These are phyloP conservation scores for Temnothorax nylanderi DNA, from an alignment of 1,140 invertebrate genomes.

Conservation along the genomic window DNA sequence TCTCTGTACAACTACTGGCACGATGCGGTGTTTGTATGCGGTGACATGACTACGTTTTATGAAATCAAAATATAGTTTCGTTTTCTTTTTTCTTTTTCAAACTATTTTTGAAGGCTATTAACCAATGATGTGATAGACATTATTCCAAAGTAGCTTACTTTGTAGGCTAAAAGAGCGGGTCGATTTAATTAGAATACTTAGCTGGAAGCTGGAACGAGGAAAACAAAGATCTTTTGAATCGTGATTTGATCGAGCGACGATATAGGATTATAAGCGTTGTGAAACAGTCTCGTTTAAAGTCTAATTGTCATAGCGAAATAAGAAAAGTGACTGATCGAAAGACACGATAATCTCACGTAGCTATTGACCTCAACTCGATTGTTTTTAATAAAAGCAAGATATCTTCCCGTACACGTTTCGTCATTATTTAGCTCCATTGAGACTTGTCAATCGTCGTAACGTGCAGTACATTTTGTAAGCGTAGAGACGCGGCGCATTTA, in stretches of 20 bases:
- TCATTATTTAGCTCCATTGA: not conserved
- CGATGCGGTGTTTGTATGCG: not conserved
- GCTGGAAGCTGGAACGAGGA: not conserved
- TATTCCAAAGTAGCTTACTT: slow-evolving; percentile 6
- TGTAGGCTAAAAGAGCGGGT: not conserved
- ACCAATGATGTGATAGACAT: not conserved
- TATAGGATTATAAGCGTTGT: not conserved
- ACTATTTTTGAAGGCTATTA: not conserved
- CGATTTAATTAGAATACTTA: not conserved
- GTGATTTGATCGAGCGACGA: not conserved
- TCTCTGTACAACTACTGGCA: not conserved
- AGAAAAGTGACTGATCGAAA: not conserved
- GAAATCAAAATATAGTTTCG: not conserved
- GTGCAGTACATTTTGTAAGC: not conserved
- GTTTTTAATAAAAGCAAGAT: not conserved
- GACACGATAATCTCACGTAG: not conserved
- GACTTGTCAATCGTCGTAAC: not conserved
- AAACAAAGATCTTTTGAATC: not conserved
- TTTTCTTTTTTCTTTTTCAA: not conserved
- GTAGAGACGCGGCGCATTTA: not conserved
- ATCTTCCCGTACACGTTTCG: not conserved
- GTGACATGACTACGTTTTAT: not conserved
- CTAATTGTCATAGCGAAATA: not conserved
- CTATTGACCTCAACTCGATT: not conserved
- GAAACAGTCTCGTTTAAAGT: not conserved